These are phyloP conservation scores for Macrophya annulata DNA, from an alignment of 2,888 invertebrate genomes.

Conservation along the genomic window DNA sequence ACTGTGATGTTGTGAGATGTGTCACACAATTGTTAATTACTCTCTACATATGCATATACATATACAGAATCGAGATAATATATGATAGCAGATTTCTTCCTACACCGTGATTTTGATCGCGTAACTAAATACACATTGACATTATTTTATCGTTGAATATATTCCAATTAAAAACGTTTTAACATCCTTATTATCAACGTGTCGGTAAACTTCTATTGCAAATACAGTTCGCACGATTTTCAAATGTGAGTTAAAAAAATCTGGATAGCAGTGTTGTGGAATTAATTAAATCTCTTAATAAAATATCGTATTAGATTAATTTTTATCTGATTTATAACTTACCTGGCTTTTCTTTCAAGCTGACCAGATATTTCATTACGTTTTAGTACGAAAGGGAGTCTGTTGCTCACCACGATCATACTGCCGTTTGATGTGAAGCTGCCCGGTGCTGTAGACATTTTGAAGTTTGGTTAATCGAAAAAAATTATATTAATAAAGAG, in stretches of 20 bases:
- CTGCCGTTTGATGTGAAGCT: conserved; percentile 82
- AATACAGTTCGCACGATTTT: not conserved
- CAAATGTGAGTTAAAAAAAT: not conserved
- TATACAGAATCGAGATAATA: not conserved
- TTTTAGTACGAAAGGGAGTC: conserved; percentile 92
- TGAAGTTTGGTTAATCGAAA: conserved; percentile 22
- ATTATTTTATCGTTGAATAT: not conserved
- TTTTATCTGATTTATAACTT: conserved; percentile 69
- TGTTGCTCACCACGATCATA: conserved; percentile 95
- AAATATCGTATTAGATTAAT: not conserved
- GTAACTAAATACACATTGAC: not conserved
- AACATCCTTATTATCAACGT: not conserved
- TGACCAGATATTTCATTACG: conserved; percentile 87
- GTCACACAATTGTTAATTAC: not conserved
- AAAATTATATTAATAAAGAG: not conserved
- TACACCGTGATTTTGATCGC: not conserved
- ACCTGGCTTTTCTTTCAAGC: conserved; percentile 93
- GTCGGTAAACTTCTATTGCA: not conserved
- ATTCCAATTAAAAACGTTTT: not conserved
- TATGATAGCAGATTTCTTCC: not conserved
- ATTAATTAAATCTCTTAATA: not conserved
- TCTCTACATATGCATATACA: no score
- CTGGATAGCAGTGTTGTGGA: not conserved
- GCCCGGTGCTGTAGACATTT: conserved; percentile 75
- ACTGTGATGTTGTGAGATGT: not conserved